These are phyloP conservation scores for Cichlasoma orientale DNA, from an alignment of 2,797 vertebrate species.

Conservation along the genomic window DNA sequence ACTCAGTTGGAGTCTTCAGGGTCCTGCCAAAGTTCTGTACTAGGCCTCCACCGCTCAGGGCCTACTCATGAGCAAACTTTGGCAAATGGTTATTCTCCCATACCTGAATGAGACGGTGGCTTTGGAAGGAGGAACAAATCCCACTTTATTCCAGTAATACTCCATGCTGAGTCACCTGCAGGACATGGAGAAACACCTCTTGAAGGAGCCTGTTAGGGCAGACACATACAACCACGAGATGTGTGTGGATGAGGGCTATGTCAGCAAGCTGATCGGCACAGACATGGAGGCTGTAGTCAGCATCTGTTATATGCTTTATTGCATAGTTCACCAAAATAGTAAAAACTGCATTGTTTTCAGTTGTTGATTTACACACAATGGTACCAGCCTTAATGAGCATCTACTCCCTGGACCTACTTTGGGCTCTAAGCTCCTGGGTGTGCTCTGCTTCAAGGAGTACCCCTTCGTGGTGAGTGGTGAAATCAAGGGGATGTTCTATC, in stretches of 20 bases:
- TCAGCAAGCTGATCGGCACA: background rate
- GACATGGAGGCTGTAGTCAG: no score
- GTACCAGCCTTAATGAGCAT: background rate
- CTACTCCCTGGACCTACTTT: background rate
- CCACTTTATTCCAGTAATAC: background rate
- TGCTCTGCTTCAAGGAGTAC: background rate
- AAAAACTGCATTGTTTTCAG: conserved; percentile 18
- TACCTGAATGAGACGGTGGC: background rate
- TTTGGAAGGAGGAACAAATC: no score
- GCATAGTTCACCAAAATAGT: background rate
- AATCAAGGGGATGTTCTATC: background rate
- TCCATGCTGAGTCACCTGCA: background rate
- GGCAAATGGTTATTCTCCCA: background rate
- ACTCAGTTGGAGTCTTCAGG: no score
- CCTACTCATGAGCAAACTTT: no score
- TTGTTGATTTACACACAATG: background rate
- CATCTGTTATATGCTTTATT: conserved; percentile 2
- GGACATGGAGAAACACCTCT: background rate
- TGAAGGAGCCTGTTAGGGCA: no score
- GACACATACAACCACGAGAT: background rate
- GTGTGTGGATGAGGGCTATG: background rate
- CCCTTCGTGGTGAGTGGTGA: background rate
- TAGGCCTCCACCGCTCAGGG: no score
- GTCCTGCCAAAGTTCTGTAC: no score
- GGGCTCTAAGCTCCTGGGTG: background rate